Conservation (phyloP, 1,140 invertebrate genomes). For the Drosophila ercepeae region DNA sequence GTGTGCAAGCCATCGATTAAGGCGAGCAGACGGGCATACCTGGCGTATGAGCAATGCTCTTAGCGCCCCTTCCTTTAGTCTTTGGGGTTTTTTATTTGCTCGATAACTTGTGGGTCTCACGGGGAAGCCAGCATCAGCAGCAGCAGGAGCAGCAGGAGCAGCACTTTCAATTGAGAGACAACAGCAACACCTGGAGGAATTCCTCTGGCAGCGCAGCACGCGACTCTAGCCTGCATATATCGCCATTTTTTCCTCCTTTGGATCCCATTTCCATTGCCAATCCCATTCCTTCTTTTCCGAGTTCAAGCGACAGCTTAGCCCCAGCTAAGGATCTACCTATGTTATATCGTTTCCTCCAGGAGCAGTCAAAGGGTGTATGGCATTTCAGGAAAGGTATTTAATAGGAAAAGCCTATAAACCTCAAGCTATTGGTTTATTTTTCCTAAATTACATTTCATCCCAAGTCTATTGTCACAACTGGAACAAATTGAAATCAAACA, state of each 20-base stretch:
- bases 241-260: background rate
- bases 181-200: slow-evolving; percentile 51
- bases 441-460: too few species aligned
- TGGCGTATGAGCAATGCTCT: slow-evolving; percentile 63
- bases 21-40: slow-evolving; percentile 40
- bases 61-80: background rate
- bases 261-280: background rate
- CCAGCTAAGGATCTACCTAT: slow-evolving; percentile 11
- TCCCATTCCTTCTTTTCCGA: slow-evolving; percentile 1
- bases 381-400: background rate
- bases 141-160: slow-evolving; percentile 12
- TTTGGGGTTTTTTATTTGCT: slow-evolving; percentile 28
- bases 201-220: slow-evolving; percentile 36
- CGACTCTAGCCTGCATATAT: slow-evolving; percentile 27
- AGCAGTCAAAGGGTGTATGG: background rate
- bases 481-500: too few species aligned
- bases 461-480: too few species aligned
- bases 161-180: slow-evolving; percentile 75
- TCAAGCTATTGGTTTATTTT: background rate
- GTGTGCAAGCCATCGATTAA: slow-evolving; percentile 69
- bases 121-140: slow-evolving; percentile 8
- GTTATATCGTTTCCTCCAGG: slow-evolving; percentile 3
- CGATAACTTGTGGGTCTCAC: slow-evolving; percentile 35
- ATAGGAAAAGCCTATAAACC: background rate
- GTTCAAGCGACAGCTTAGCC: slow-evolving; percentile 31